phyloP scores from a whole-genome alignment of 1,140 invertebrate species.

The Ridgeia piscesae region DNA sequence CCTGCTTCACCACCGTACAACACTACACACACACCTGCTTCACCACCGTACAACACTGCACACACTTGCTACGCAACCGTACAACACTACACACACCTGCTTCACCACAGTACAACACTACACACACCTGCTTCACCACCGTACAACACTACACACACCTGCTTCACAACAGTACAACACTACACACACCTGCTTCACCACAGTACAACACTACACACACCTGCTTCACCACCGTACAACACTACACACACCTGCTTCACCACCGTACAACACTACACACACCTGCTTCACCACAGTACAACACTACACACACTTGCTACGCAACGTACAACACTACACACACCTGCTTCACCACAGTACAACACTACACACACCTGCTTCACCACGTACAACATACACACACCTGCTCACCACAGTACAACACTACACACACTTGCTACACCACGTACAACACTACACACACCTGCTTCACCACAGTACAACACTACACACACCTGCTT shows the following conservation, averaged over 20 bases:
- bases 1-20: conserved; percentile 22
- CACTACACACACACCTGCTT: too few relatives aligned
- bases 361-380: conserved; percentile 18
- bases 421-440: too few relatives aligned
- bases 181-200: conserved; percentile 21
- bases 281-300: conserved; percentile 22
- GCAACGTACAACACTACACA: too few relatives aligned
- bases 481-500: too few relatives aligned
- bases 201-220: too few relatives aligned
- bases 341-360: conserved; percentile 22
- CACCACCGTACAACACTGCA: conserved; percentile 22
- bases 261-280: too few relatives aligned
- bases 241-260: conserved; percentile 19
- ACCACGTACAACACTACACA: conserved; percentile 21
- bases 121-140: conserved; percentile 24
- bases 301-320: conserved; percentile 17
- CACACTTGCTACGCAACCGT: conserved; percentile 24
- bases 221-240: conserved; percentile 21
- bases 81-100: too few relatives aligned
- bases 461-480: conserved; percentile 22
- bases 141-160: too few relatives aligned
- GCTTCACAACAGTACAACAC: conserved; percentile 16
- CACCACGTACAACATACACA: too few relatives aligned
- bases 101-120: conserved; percentile 19
- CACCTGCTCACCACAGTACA: too few relatives aligned